phyloP scores from a whole-genome alignment of 2,113 vertebrate species.

The Caracal caracal region DNA sequence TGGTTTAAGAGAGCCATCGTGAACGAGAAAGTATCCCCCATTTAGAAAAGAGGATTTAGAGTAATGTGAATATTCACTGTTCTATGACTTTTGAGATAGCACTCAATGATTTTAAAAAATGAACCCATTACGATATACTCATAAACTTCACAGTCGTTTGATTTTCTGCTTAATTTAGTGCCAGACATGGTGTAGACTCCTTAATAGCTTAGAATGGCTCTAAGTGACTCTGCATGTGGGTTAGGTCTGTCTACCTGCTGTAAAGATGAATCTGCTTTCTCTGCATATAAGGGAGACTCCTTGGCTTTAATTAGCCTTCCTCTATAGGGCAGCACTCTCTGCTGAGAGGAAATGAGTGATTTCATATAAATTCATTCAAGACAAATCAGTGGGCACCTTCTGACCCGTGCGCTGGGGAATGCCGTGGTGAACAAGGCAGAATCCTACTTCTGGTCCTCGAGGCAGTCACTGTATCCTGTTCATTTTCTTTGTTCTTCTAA shows the following conservation, averaged over 20 bases:
- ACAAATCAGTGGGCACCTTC: slow-evolving; percentile 26
- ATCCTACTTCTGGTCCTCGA: neutral
- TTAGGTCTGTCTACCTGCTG: neutral
- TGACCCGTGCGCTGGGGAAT: neutral
- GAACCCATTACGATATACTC: neutral
- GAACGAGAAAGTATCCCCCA: neutral
- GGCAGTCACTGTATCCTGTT: neutral
- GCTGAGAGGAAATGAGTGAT: slow-evolving; percentile 22
- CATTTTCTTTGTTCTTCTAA: neutral
- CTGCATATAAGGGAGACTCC: neutral
- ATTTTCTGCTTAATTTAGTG: slow-evolving; percentile 57
- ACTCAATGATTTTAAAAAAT: slow-evolving; percentile 31
- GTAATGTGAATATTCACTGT: neutral
- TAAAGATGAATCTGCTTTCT: slow-evolving; percentile 31
- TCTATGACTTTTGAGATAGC: neutral
- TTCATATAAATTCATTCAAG: slow-evolving; percentile 46
- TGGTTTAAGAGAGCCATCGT: neutral
- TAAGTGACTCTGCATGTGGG: neutral
- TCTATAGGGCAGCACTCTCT: neutral
- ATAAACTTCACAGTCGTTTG: slow-evolving; percentile 16
- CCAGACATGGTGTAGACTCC: neutral
- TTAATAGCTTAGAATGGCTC: neutral
- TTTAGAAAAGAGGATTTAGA: slow-evolving; percentile 32
- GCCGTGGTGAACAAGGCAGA: neutral
- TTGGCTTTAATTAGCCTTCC: slow-evolving; percentile 26